Percentiles rank a stretch among this genome's conserved stretches.
phyloP scores from a whole-genome alignment of 1,140 invertebrate species.

The Diorhabda elongata region DNA sequence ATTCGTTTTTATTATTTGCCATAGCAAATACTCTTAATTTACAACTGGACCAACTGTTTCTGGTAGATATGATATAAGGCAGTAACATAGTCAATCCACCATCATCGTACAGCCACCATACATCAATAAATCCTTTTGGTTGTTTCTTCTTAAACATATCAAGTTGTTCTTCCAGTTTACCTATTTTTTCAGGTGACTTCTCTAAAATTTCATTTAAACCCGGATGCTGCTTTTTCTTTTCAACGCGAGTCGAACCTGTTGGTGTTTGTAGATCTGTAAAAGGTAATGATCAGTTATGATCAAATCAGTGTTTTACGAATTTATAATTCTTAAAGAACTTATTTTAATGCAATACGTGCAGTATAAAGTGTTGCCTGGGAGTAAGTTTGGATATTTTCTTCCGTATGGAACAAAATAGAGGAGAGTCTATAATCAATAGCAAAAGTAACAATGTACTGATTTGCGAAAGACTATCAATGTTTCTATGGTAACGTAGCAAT shows the following conservation, averaged over 20 bases:
- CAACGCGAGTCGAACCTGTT: not conserved
- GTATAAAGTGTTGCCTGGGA: too few relatives aligned
- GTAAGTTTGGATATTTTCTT: too few relatives aligned
- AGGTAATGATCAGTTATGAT: too few relatives aligned
- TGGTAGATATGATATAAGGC: slow-evolving; percentile 87
- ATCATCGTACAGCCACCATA: slow-evolving; percentile 98
- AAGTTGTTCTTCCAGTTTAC: slow-evolving; percentile 59
- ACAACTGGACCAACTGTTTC: slow-evolving; percentile 77
- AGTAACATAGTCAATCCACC: slow-evolving; percentile 88
- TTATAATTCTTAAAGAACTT: too few relatives aligned
- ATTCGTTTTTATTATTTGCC: slow-evolving; percentile 77
- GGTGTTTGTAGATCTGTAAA: slow-evolving; percentile 5
- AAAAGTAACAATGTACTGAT: too few relatives aligned
- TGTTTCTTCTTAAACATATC: slow-evolving; percentile 66
- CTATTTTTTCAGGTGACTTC: slow-evolving; percentile 23
- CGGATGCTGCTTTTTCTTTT: slow-evolving; percentile 47
- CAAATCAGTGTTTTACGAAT: too few relatives aligned
- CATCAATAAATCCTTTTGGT: slow-evolving; percentile 79
- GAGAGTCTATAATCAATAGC: too few relatives aligned
- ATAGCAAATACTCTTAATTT: slow-evolving; percentile 88
- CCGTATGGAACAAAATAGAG: too few relatives aligned
- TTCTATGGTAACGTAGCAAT: too few relatives aligned
- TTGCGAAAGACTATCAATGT: too few relatives aligned
- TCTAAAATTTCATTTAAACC: slow-evolving; percentile 16
- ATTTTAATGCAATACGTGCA: too few relatives aligned